phyloP scores from a whole-genome alignment of 2,888 invertebrate species.

The Lithosia quadra region DNA sequence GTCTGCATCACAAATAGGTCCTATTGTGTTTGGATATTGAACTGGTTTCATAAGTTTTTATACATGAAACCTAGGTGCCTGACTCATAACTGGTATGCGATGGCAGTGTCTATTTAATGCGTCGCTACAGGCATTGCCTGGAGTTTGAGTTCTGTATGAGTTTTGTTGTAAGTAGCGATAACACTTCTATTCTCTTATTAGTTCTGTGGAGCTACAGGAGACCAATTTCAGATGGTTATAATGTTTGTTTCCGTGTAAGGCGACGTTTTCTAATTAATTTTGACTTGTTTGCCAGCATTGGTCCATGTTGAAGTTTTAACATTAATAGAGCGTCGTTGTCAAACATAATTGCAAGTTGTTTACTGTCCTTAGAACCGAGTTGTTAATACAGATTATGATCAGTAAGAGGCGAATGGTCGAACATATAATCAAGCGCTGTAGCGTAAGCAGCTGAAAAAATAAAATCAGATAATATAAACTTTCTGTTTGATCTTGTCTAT shows the following conservation, averaged over 20 bases:
- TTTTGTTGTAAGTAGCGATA: too few species aligned
- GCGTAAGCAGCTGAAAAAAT: not conserved
- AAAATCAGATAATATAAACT: not conserved
- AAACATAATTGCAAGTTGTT: not conserved
- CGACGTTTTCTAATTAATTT: too few species aligned
- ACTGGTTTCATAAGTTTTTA: constrained; percentile 35
- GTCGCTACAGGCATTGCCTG: too few species aligned
- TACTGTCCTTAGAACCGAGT: not conserved
- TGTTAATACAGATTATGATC: not conserved
- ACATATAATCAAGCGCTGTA: not conserved
- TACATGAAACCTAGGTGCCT: constrained; percentile 20
- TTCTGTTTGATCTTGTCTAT: not conserved
- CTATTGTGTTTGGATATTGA: constrained; percentile 49
- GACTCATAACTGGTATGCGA: constrained; percentile 22
- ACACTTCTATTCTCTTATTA: too few species aligned
- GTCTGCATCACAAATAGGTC: constrained; percentile 30
- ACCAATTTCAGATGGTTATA: too few species aligned
- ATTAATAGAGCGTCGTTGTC: too few species aligned
- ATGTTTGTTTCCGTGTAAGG: too few species aligned
- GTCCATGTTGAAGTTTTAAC: too few species aligned
- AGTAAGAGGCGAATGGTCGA: not conserved
- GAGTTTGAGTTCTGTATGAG: too few species aligned
- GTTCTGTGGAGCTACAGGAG: too few species aligned
- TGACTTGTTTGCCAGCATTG: too few species aligned
- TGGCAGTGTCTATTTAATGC: too few species aligned